These are phyloP conservation scores for Oxygymnocypris stewartii DNA, from an alignment of 2,113 vertebrate genomes.

Conservation along the genomic window DNA sequence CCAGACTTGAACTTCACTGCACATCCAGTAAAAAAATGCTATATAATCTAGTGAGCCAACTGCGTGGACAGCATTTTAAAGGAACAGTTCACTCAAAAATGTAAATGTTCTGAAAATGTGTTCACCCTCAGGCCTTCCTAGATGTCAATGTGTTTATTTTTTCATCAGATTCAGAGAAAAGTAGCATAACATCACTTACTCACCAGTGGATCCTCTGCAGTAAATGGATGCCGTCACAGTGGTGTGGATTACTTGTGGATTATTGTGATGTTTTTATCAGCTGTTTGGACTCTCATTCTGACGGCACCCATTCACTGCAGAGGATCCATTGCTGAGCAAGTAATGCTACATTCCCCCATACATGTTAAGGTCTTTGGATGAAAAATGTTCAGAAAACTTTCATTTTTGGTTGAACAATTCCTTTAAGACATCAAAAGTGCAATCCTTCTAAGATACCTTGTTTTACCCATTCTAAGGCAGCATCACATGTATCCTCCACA, in stretches of 20 bases:
- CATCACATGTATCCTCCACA: not conserved
- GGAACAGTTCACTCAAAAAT: not conserved
- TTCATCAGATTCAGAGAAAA: not conserved
- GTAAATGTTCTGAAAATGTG: not conserved
- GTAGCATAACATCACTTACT: too few species aligned
- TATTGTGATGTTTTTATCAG: not conserved
- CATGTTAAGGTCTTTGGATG: too few species aligned
- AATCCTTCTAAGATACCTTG: not conserved
- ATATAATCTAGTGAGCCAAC: not conserved
- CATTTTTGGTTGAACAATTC: too few species aligned
- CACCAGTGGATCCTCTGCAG: not conserved
- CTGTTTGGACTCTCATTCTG: not conserved
- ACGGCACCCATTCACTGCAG: too few species aligned
- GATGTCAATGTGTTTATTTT: not conserved
- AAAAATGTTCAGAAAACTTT: too few species aligned
- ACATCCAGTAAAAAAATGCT: not conserved
- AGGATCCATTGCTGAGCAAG: too few species aligned
- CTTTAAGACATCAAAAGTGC: not conserved
- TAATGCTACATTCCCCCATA: too few species aligned
- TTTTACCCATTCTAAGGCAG: not conserved
- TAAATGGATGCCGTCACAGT: not conserved
- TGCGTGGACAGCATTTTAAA: not conserved
- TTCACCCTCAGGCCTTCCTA: too few species aligned
- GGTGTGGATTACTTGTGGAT: too few species aligned
- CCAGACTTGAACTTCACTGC: not conserved